Base-by-base conservation (phyloP, 1,140 invertebrate species). In the Pygmarrhopalites habei region DNA sequence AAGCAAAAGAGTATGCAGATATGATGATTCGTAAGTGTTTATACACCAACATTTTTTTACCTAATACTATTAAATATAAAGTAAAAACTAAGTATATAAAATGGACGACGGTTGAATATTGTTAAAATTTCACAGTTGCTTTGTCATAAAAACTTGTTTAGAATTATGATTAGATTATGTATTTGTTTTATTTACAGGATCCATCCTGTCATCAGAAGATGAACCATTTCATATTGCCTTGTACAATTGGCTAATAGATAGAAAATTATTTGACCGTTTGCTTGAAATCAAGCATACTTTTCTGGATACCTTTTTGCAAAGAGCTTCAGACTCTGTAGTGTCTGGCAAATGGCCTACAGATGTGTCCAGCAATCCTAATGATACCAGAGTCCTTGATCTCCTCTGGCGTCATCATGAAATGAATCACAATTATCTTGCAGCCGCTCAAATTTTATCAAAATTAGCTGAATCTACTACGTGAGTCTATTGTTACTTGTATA, bases 401-500 rank as follows among this genome's bases (percentile, higher is more conserved):
- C 77, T 98, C 17, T 98, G 95, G 95, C 93, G 93, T 75, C 95
- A 89, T 75, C 95, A 98, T 73, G 94, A 98, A 74, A 88, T 87
- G 72, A 89, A 86, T 72, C 86, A 87, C 30, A 91, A 97, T 74
- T 95, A 95, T 75, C 82, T 86, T 10, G 88, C 89, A 12, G 95
- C 95, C n/a, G 93, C 95, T 2, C 86, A 88, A 71, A 91, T 97
- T 60, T 78, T 98, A 0, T 85, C 90, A 62, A 86, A 86, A 67
- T 79, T 98, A 55, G 91, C 95, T 15, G 89, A 89, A 39, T 85
- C 85, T 74, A 83, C 85, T 43, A 84, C 85, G 86, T 90, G 78
- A 75, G 77, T 69, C 28, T 5, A 23, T n/a, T n/a, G n/a, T n/a
- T n/a, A n/a, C n/a, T n/a, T n/a, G n/a, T n/a, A n/a, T n/a, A n/a